Conservation (phyloP, 2,888 invertebrate species). For the Phyto melanocephala region DNA sequence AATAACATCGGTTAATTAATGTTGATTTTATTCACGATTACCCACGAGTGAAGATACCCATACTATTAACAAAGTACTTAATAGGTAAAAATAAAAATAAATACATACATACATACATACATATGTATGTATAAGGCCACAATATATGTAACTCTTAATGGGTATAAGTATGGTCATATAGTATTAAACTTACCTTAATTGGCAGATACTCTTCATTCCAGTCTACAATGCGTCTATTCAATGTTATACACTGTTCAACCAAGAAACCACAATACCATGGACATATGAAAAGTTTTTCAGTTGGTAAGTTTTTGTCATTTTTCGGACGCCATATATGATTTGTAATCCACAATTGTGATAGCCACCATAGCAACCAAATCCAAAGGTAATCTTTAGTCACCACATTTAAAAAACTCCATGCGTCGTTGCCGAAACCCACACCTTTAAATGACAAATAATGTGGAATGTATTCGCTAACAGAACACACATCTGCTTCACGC, state of each 20-base stretch:
- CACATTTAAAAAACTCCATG: slow-evolving; percentile 81
- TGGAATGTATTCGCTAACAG: slow-evolving; percentile 84
- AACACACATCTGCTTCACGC: slow-evolving; percentile 84
- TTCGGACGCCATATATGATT: slow-evolving; percentile 91
- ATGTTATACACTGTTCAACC: slow-evolving; percentile 89
- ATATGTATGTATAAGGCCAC: too few species aligned
- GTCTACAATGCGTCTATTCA: slow-evolving; percentile 89
- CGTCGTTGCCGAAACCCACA: slow-evolving; percentile 78
- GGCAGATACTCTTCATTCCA: slow-evolving; percentile 79
- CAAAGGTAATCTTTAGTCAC: slow-evolving; percentile 84
- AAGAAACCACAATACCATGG: slow-evolving; percentile 91
- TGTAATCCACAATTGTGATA: slow-evolving; percentile 92
- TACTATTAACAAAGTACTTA: too few species aligned
- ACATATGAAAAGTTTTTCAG: slow-evolving; percentile 90
- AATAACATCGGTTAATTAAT: too few species aligned
- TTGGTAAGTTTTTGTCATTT: slow-evolving; percentile 89
- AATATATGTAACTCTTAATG: too few species aligned
- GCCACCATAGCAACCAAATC: slow-evolving; percentile 89
- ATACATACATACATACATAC: too few species aligned
- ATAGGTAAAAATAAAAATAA: too few species aligned
- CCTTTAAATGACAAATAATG: slow-evolving; percentile 92
- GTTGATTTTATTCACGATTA: too few species aligned
- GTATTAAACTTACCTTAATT: slow-evolving; percentile 79
- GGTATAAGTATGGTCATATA: too few species aligned
- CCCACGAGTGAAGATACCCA: too few species aligned